A percentile compares a stretch with the other conserved stretches of the same genome.
phyloP scores from a whole-genome alignment of 2,113 vertebrate species.

The Thinocorus orbignyianus region DNA sequence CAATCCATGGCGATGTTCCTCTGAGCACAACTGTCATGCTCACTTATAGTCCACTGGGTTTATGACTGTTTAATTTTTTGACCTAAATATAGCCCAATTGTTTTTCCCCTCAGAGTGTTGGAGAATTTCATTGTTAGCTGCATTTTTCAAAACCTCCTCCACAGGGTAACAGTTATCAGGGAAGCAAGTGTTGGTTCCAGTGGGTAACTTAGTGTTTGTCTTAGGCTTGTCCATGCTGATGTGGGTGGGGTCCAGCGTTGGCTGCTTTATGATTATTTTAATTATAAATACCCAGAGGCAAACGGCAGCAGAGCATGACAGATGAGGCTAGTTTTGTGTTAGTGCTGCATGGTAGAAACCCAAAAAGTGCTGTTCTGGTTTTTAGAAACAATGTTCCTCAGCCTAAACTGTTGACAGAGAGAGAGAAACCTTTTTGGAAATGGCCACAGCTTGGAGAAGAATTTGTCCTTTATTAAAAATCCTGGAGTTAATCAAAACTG shows the following conservation, averaged over 20 bases:
- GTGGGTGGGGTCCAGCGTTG: neutral
- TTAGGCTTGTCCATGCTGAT: neutral
- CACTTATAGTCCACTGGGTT: neutral
- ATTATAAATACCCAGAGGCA: neutral
- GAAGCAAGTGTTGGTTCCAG: neutral
- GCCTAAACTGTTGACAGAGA: neutral
- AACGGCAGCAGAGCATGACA: neutral
- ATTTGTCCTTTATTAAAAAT: neutral
- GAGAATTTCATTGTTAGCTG: neutral
- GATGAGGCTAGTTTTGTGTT: neutral
- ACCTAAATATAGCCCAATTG: conserved; percentile 4
- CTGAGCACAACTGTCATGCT: neutral
- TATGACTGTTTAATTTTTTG: neutral
- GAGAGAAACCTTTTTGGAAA: neutral
- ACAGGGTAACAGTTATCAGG: neutral
- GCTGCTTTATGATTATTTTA: neutral
- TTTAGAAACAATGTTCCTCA: neutral
- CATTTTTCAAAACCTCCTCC: neutral
- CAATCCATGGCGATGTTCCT: neutral
- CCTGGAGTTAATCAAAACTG: neutral
- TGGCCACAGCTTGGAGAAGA: neutral
- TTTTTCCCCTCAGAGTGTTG: neutral
- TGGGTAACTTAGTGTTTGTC: neutral
- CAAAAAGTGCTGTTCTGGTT: neutral
- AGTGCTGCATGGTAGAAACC: neutral